Conservation (phyloP, 2,888 invertebrate species). For the Embidobia sp. region DNA sequence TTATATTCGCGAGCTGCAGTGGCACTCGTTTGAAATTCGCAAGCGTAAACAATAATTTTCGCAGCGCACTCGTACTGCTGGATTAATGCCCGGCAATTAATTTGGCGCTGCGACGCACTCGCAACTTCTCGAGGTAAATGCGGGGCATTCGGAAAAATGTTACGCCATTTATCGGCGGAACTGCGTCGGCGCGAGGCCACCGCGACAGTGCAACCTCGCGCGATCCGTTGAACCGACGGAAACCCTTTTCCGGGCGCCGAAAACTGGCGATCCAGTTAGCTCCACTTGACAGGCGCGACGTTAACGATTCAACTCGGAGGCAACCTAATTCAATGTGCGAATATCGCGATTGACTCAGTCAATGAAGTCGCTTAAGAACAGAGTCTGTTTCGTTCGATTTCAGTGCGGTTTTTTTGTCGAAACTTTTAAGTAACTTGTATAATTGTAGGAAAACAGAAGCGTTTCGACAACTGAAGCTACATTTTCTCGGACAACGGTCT, state of each 20-base stretch:
- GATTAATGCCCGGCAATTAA: constrained; percentile 28
- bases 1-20: constrained; percentile 4
- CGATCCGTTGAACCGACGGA: constrained; percentile 6
- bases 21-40: constrained; percentile 10
- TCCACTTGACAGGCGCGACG: background rate
- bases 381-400: too few relatives aligned
- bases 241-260: constrained; percentile 12
- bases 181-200: background rate
- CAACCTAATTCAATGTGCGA: background rate
- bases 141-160: constrained; percentile 14
- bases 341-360: background rate
- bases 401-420: too few relatives aligned
- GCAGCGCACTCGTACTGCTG: constrained; percentile 3
- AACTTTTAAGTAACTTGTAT: too few relatives aligned
- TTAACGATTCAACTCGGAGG: background rate
- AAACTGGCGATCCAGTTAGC: background rate
- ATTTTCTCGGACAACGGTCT: too few relatives aligned
- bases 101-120: background rate
- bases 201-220: background rate
- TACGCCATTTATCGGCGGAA: constrained; percentile 20
- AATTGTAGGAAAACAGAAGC: too few relatives aligned
- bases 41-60: constrained; percentile 29
- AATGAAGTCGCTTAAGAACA: background rate
- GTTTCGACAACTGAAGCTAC: too few relatives aligned
- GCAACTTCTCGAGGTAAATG: too few relatives aligned